Conservation (phyloP, 2,888 invertebrate species). For the Leucophora obtusa region DNA sequence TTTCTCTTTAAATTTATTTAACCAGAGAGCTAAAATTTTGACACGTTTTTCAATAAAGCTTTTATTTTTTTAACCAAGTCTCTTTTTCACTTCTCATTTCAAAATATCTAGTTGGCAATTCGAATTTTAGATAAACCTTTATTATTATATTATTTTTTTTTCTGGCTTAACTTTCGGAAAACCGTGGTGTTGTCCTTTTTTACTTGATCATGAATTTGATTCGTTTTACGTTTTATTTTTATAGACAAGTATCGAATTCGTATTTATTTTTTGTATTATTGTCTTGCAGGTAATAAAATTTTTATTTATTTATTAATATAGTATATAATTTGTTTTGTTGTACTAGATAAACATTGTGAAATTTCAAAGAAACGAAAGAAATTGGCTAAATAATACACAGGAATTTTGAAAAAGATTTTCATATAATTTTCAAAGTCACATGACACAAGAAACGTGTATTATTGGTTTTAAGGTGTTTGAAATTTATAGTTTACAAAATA, state of each 20-base stretch:
- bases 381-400: background rate
- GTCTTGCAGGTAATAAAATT: constrained; percentile 13
- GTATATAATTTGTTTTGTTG: constrained; percentile 3
- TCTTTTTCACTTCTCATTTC: background rate
- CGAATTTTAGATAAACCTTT: background rate
- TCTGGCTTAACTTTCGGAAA: constrained; percentile 27
- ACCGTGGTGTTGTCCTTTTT: constrained; percentile 63
- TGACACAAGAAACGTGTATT: too few relatives aligned
- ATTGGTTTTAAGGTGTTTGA: too few relatives aligned
- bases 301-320: constrained; percentile 10
- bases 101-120: background rate
- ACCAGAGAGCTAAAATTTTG: too few relatives aligned
- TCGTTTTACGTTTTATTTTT: background rate
- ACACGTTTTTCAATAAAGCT: background rate
- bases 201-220: constrained; percentile 15
- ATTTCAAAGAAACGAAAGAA: constrained; percentile 2
- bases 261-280: constrained; percentile 41
- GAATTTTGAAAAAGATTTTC: background rate
- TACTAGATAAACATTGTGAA: constrained; percentile 52
- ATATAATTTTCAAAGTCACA: too few relatives aligned
- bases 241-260: background rate
- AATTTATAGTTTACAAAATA: too few relatives aligned
- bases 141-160: background rate
- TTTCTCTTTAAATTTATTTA: too few relatives aligned
- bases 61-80: background rate